Evolutionary conservation across 2,113 vertebrate species (phyloP).

Genomic region (Strigops habroptila): DNA sequence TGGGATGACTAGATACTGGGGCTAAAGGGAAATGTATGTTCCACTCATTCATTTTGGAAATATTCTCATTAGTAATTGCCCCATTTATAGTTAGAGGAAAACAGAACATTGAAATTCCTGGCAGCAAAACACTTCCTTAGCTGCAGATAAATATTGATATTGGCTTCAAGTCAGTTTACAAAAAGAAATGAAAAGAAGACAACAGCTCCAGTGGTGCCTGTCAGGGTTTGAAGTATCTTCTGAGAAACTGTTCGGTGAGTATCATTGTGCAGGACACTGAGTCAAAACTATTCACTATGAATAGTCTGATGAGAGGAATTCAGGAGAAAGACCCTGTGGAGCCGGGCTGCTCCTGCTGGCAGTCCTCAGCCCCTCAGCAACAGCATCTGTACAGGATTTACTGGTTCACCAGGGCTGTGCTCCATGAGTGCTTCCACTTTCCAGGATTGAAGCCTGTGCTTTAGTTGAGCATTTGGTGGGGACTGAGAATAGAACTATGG

Average conservation of each 20-base stretch:
- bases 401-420: rapidly evolving
- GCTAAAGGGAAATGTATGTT: conserved; percentile 44
- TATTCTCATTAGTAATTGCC: conserved; percentile 41
- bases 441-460: not conserved
- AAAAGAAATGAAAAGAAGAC: conserved; percentile 44
- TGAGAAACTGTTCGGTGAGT: not conserved
- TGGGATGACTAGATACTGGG: not conserved
- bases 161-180: conserved; percentile 64
- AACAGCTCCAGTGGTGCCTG: conserved; percentile 29
- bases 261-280: not conserved
- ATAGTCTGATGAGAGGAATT: not conserved
- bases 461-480: not conserved
- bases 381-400: not conserved
- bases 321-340: not conserved
- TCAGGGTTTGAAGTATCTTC: conserved; percentile 24
- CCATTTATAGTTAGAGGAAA: conserved; percentile 56
- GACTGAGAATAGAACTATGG: not conserved
- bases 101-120: conserved; percentile 56
- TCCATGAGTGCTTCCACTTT: rapidly evolving
- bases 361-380: not conserved
- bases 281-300: not conserved
- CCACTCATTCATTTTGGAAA: conserved; percentile 64
- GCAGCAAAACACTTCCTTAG: conserved; percentile 46
- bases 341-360: not conserved
- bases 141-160: conserved; percentile 69